Percentiles rank a stretch among this genome's conserved stretches.
phyloP scores from a whole-genome alignment of 2,113 vertebrate genomes.

The Pitta sordida region DNA sequence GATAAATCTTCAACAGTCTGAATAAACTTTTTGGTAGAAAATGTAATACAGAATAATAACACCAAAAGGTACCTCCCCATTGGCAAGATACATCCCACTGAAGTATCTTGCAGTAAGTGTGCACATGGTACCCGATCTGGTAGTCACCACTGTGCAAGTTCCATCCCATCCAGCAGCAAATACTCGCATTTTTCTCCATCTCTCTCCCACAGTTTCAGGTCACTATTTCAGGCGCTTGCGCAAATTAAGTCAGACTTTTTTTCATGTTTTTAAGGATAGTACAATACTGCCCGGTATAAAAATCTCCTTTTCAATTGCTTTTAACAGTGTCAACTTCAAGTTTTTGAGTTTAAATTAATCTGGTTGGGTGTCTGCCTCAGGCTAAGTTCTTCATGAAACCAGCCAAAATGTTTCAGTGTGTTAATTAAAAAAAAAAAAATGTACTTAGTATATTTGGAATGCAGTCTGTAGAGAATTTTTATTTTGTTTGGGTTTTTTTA shows the following conservation, averaged over 20 bases:
- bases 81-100: not conserved
- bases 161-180: not conserved
- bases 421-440: not conserved
- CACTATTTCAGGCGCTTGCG: not conserved
- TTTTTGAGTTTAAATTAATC: not conserved
- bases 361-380: not conserved
- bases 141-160: not conserved
- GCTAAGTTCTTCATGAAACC: not conserved
- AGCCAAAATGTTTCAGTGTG: not conserved
- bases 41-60: not conserved
- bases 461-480: not conserved
- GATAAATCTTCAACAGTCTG: not conserved
- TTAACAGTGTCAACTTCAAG: not conserved
- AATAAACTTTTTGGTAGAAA: not conserved
- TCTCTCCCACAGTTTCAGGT: not conserved
- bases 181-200: not conserved
- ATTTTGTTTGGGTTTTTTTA: not conserved
- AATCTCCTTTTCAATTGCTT: not conserved
- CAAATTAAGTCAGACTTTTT: not conserved
- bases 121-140: accelerated
- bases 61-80: not conserved
- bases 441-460: not conserved
- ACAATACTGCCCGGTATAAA: not conserved
- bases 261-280: not conserved
- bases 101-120: not conserved